Base-by-base conservation (phyloP, 2,797 vertebrate genomes). In the Siniperca undulata region DNA sequence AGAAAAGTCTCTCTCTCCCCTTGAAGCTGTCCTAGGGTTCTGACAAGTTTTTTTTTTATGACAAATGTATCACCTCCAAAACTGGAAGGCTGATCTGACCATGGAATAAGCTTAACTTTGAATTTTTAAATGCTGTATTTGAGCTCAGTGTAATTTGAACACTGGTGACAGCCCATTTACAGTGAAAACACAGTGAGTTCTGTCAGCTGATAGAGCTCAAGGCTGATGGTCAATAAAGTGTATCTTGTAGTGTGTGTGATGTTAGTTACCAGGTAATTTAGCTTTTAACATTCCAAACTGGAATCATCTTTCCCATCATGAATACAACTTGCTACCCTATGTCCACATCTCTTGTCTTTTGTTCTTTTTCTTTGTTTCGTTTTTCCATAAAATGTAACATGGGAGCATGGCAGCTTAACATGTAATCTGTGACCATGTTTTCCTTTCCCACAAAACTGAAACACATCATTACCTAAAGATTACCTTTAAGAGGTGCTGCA, bases 121-220 rank as follows among this genome's bases (percentile, higher is more conserved):
- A 20, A 27, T 27, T 27, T 27, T 27, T 27, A 52, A 46, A 46
- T 46, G 46, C 48, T 52, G 19, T 52, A 20, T 20, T 52, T 52
- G 6, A 52, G 48, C 48, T 8, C 19, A 20, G 48, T 22, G 7
- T 20, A 48, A 19, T 48, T 50, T 1, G 19, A 7, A 50, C 48
- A 20, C 17, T 50, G 48, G 7, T 50, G 17, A 50, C 48, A 50
- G 19, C 14, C 14, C 61, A 55, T 53, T 74, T 40, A 46, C 20
- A 72, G 24, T 44, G 22, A 40, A 74, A 56, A 56, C 6, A 24
- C 2, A 36, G 10, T 38, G 30, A 42, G 5, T 27, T 53, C 3
- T 40, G 34, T 69, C 66, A 61, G 42, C 46, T 77, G 42, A 77
- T 24, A n/a, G 40, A 38, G 50, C 19, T 30, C 12, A 53, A 16